Percentiles rank a stretch among this genome's conserved stretches.
Conservation (phyloP, 2,113 vertebrate species). For the Engraulis encrasicolus region DNA sequence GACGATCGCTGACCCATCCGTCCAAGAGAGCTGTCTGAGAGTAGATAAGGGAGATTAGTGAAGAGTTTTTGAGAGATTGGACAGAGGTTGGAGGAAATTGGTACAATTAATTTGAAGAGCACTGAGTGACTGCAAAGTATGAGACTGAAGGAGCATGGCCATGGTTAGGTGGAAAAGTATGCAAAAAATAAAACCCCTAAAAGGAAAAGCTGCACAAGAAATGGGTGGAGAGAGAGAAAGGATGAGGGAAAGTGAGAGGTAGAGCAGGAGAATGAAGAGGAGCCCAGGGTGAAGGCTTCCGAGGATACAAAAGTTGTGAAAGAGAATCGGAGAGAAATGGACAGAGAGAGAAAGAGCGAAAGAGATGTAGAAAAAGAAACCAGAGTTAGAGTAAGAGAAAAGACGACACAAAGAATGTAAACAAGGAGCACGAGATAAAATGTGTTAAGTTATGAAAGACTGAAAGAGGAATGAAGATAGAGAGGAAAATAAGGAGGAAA, state of each 20-base stretch:
- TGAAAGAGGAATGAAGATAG: background rate
- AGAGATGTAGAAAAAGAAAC: too few relatives aligned
- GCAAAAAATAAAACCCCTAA: background rate
- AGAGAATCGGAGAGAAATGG: too few relatives aligned
- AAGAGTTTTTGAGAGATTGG: slow-evolving; percentile 14
- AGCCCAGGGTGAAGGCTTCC: too few relatives aligned
- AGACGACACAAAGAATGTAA: too few relatives aligned
- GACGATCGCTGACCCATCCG: slow-evolving; percentile 51
- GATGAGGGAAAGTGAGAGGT: background rate
- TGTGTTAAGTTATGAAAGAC: too few relatives aligned
- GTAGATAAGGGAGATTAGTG: background rate
- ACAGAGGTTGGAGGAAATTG: background rate
- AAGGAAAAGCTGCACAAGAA: background rate
- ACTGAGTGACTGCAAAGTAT: background rate
- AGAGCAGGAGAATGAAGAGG: background rate
- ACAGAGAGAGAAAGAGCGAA: too few relatives aligned
- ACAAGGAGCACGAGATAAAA: too few relatives aligned
- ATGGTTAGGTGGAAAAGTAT: background rate
- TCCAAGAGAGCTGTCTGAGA: background rate
- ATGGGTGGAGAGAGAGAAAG: background rate
- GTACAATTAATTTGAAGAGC: slow-evolving; percentile 4
- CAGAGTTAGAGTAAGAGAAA: too few relatives aligned
- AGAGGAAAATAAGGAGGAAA: background rate
- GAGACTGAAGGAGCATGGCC: background rate
- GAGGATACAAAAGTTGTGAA: too few relatives aligned